phyloP scores from a whole-genome alignment of 1,140 invertebrate species.

The Drosophila tani region DNA sequence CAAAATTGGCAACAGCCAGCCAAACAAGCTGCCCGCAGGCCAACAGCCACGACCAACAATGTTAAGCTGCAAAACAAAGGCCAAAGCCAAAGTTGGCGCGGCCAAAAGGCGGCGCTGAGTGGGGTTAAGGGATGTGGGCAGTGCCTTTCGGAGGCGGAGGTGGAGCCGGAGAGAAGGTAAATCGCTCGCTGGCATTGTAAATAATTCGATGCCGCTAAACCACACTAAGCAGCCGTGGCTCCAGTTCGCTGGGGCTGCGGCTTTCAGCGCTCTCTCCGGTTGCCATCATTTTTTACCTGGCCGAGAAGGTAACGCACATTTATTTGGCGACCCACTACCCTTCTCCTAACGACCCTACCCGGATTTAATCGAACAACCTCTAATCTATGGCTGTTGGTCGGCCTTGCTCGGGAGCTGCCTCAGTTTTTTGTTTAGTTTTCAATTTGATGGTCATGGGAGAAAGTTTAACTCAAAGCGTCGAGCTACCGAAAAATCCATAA shows the following conservation, averaged over 20 bases:
- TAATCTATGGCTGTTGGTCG: slow-evolving; percentile 31
- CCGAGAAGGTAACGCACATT: slow-evolving; percentile 43
- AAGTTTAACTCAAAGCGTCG: slow-evolving; percentile 20
- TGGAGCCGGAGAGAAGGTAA: slow-evolving; percentile 2
- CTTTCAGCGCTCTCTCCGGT: slow-evolving; percentile 26
- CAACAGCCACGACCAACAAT: slow-evolving; percentile 62
- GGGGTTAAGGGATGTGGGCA: slow-evolving; percentile 5
- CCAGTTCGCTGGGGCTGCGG: slow-evolving; percentile 33
- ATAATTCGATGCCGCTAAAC: slow-evolving; percentile 73
- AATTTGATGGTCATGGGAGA: slow-evolving; percentile 34
- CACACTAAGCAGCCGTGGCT: slow-evolving; percentile 62
- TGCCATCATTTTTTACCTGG: slow-evolving; percentile 62
- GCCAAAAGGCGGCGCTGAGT: slow-evolving; percentile 18
- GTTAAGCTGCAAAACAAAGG: slow-evolving; percentile 74
- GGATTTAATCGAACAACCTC: slow-evolving; percentile 44
- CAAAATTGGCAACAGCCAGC: slow-evolving; percentile 60
- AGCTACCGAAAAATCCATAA: slow-evolving; percentile 64
- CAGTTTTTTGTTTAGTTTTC: slow-evolving; percentile 35
- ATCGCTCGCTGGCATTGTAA: slow-evolving; percentile 52
- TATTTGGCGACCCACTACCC: slow-evolving; percentile 31
- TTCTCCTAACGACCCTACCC: too few relatives aligned
- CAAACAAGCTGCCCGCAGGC: slow-evolving; percentile 63
- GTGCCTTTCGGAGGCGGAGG: not conserved
- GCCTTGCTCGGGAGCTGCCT: not conserved
- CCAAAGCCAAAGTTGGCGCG: slow-evolving; percentile 61